Conservation (phyloP, 2,888 invertebrate species). For the Oegoconia quadripuncta region DNA sequence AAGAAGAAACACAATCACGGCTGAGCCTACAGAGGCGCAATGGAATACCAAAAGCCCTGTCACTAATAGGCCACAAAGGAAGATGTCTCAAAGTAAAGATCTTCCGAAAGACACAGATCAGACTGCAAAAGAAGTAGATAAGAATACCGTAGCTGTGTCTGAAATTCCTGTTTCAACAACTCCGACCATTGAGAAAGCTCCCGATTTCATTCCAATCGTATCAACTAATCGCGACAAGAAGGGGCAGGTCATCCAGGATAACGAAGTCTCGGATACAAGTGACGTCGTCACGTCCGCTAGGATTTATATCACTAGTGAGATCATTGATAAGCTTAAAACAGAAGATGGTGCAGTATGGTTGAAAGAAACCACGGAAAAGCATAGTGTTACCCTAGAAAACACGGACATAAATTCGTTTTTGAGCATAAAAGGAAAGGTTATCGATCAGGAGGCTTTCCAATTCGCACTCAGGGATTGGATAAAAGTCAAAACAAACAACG, state of each 20-base stretch:
- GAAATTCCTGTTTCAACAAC: neutral
- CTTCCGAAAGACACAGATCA: constrained; percentile 9
- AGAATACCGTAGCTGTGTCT: neutral
- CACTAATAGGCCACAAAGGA: constrained; percentile 26
- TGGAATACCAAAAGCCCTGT: constrained; percentile 29
- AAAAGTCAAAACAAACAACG: constrained; percentile 23
- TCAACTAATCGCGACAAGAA: constrained; percentile 56
- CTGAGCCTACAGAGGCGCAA: constrained; percentile 29
- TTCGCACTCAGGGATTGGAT: constrained; percentile 62
- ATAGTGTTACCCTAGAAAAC: constrained; percentile 53
- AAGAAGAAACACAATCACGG: constrained; percentile 38
- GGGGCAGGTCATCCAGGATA: constrained; percentile 68
- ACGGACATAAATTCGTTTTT: constrained; percentile 56
- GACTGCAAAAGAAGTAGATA: constrained; percentile 8
- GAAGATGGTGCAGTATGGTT: constrained; percentile 70
- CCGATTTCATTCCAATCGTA: constrained; percentile 46
- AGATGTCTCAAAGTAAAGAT: constrained; percentile 28
- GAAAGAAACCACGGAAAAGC: constrained; percentile 41
- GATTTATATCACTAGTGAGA: constrained; percentile 69
- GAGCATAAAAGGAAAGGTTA: constrained; percentile 67
- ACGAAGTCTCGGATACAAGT: constrained; percentile 68
- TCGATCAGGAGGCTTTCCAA: constrained; percentile 75
- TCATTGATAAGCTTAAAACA: constrained; percentile 65
- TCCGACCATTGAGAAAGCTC: constrained; percentile 32
- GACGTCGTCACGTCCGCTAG: constrained; percentile 62